phyloP scores from a whole-genome alignment of 2,797 vertebrate genomes.

The Phataginus tetradactyla region DNA sequence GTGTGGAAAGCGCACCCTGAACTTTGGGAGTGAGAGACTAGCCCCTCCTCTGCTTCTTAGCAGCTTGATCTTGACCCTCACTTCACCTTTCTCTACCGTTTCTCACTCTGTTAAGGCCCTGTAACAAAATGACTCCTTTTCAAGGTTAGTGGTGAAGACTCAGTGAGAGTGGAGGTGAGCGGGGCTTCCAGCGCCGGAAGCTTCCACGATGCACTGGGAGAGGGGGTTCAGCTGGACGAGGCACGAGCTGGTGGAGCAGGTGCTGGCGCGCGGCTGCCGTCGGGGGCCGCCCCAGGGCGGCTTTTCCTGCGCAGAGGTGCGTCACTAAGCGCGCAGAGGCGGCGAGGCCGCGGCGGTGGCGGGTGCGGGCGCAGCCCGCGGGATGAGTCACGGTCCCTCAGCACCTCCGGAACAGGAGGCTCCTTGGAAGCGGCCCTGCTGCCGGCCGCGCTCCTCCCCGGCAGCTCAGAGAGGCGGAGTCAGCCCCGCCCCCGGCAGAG shows the following conservation, averaged over 20 bases:
- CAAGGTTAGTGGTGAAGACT: not conserved
- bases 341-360: not conserved
- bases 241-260: not conserved
- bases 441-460: not conserved
- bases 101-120: not conserved
- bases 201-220: no score
- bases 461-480: not conserved
- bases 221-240: not conserved
- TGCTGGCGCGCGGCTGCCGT: not conserved
- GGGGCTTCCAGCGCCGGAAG: not conserved
- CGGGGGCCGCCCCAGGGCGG: not conserved
- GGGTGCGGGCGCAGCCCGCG: not conserved
- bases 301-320: not conserved
- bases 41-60: not conserved
- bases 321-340: slow-evolving; percentile 33
- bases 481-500: slow-evolving; percentile 19
- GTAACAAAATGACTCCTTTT: not conserved
- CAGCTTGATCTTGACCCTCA: not conserved
- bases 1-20: not conserved
- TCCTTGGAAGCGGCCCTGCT: not conserved
- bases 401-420: not conserved
- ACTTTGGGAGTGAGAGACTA: not conserved
- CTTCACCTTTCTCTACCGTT: not conserved
- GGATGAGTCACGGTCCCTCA: slow-evolving; percentile 31
- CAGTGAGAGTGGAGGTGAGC: not conserved